Conservation (phyloP, 2,113 vertebrate species). For the Epinephelus cyanopodus region DNA sequence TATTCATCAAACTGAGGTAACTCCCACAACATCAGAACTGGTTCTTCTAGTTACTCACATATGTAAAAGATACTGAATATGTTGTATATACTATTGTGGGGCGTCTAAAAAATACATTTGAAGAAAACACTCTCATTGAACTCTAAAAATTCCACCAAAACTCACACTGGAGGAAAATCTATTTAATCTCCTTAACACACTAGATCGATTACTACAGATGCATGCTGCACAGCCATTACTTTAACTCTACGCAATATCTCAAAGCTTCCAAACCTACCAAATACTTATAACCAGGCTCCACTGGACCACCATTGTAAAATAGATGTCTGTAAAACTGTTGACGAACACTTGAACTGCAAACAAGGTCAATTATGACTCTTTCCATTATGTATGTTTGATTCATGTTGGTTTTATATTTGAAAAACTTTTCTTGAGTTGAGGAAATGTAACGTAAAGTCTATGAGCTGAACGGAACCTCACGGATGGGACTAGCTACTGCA, state of each 20-base stretch:
- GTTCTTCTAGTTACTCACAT: neutral
- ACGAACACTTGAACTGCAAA: no score
- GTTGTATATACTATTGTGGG: neutral
- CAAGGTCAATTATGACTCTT: no score
- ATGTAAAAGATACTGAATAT: neutral
- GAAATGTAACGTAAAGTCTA: no score
- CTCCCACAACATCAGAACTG: constrained; percentile 33
- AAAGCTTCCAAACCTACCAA: neutral
- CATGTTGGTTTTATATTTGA: no score
- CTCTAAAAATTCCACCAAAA: neutral
- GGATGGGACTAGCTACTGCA: no score
- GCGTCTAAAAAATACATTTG: neutral
- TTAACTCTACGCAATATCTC: constrained; percentile 1
- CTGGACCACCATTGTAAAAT: no score
- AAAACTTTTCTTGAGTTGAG: no score
- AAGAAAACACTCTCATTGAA: neutral
- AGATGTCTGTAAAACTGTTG: no score
- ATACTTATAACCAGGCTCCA: neutral
- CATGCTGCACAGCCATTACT: neutral
- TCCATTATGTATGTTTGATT: no score
- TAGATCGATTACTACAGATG: neutral
- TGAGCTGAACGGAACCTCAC: no score
- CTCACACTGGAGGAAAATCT: neutral
- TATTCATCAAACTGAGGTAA: constrained; percentile 29
- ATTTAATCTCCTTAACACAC: no score